These are phyloP conservation scores for Charaxes varanes DNA, from an alignment of 1,140 invertebrate species.

Conservation along the genomic window DNA sequence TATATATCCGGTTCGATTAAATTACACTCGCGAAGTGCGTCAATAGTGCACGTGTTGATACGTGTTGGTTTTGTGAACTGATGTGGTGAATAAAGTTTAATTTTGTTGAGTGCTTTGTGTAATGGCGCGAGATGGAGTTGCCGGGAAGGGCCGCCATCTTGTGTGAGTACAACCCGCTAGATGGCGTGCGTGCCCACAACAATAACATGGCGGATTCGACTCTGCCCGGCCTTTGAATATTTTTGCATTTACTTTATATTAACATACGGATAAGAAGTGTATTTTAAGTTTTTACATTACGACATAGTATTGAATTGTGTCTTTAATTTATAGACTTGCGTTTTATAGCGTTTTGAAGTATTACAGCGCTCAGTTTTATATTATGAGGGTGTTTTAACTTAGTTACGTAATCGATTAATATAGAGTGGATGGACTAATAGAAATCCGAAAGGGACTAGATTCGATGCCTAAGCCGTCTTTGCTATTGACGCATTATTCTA, in stretches of 20 bases:
- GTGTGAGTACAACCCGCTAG: constrained; percentile 52
- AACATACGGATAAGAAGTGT: background rate
- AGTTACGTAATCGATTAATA: too few relatives aligned
- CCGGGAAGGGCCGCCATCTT: constrained; percentile 46
- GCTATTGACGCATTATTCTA: too few relatives aligned
- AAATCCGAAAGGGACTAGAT: too few relatives aligned
- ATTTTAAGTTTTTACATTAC: background rate
- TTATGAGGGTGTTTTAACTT: too few relatives aligned
- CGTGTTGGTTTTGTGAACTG: constrained; percentile 4
- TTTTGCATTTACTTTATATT: constrained; percentile 43
- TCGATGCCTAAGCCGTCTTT: too few relatives aligned
- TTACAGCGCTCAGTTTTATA: too few relatives aligned
- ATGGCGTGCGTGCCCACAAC: constrained; percentile 52
- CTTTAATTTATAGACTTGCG: background rate
- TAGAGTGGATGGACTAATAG: too few relatives aligned
- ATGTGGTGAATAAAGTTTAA: constrained; percentile 16
- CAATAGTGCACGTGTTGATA: too few relatives aligned
- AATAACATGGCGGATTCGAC: constrained; percentile 48
- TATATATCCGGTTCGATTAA: too few relatives aligned
- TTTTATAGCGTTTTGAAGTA: too few relatives aligned
- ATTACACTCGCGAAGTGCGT: too few relatives aligned
- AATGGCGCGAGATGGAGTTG: constrained; percentile 26
- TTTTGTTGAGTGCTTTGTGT: constrained; percentile 15
- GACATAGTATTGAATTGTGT: background rate
- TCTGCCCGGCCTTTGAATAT: constrained; percentile 55